Evolutionary conservation across 2,113 vertebrate species (phyloP).

Genomic region (Corythaeola cristata): DNA sequence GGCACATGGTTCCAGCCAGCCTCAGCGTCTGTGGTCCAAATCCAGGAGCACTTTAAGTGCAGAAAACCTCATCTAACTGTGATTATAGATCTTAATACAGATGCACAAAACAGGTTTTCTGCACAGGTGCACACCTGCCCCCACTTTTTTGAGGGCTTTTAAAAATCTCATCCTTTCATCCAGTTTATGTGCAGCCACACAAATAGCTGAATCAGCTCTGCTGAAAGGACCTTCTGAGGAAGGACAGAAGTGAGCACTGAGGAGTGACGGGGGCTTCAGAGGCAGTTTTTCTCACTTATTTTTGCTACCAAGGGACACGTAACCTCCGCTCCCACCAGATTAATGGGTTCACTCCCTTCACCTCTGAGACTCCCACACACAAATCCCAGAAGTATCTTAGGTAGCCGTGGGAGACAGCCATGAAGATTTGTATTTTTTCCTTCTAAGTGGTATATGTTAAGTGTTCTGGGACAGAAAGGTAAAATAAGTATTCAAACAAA

Average conservation of each 20-base stretch:
- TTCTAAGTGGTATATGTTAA: not conserved
- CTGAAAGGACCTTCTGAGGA: not conserved
- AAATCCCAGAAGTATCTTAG: not conserved
- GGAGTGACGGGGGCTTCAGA: not conserved
- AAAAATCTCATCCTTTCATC: not conserved
- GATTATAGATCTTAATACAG: not conserved
- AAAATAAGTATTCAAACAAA: not conserved
- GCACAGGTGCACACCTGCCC: not conserved
- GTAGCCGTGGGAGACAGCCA: not conserved
- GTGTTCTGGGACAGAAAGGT: not conserved
- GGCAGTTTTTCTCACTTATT: not conserved
- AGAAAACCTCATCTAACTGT: not conserved
- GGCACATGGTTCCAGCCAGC: fast-evolving
- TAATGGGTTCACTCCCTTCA: not conserved
- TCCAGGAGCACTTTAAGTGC: not conserved
- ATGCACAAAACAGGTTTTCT: not conserved
- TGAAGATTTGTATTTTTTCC: not conserved
- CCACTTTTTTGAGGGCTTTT: not conserved
- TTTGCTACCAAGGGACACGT: not conserved
- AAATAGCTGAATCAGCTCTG: not conserved
- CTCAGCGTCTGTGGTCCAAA: not conserved
- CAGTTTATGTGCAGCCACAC: not conserved
- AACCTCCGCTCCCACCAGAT: not conserved
- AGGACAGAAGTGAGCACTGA: not conserved
- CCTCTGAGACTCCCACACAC: not conserved